phyloP scores from a whole-genome alignment of 2,888 invertebrate species.

The Cantharis nigra region DNA sequence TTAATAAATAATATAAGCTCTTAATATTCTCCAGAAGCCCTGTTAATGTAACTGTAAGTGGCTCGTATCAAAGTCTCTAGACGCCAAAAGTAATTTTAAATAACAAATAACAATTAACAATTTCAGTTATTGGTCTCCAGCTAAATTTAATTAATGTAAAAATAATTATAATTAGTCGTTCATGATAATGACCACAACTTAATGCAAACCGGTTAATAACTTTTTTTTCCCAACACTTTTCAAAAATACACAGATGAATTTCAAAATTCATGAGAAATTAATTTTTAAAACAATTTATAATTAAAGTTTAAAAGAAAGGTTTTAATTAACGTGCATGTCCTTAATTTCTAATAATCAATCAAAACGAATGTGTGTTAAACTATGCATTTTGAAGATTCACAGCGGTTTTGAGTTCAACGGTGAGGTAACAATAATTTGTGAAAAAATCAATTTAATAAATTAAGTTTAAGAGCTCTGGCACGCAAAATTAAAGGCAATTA shows the following conservation, averaged over 20 bases:
- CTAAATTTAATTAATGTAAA: background rate
- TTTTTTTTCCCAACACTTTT: background rate
- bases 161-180: background rate
- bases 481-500: background rate
- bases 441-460: background rate
- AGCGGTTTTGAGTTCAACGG: background rate
- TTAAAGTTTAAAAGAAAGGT: background rate
- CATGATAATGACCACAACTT: background rate
- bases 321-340: background rate
- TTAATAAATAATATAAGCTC: background rate
- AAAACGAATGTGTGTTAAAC: background rate
- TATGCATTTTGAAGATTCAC: background rate
- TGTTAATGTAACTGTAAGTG: background rate
- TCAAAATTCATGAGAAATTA: background rate
- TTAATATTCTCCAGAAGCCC: conserved; percentile 1
- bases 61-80: background rate
- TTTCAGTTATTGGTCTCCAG: background rate
- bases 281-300: background rate
- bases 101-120: background rate
- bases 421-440: background rate
- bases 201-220: background rate
- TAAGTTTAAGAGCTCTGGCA: background rate
- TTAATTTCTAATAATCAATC: background rate
- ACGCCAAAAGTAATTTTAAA: background rate
- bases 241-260: background rate